Evolutionary conservation across 2,888 invertebrate genomes (phyloP).

Genomic region (Drosophila fungiperda): DNA sequence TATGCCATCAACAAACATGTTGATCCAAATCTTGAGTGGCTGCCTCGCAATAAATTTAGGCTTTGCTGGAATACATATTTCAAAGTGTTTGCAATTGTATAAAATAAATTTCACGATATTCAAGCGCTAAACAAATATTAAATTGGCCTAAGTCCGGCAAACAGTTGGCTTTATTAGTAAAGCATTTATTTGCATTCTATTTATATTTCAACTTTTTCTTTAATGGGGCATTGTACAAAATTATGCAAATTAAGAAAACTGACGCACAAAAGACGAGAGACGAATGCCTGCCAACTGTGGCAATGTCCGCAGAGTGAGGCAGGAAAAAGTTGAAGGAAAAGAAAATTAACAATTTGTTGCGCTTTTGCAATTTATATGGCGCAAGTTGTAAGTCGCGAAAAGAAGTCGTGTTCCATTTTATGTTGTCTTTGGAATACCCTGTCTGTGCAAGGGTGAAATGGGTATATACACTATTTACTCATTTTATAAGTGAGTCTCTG

Average conservation of each 20-base stretch:
- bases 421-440: constrained; percentile 40
- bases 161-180: constrained; percentile 53
- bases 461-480: not conserved
- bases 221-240: constrained; percentile 44
- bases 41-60: not conserved
- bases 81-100: not conserved
- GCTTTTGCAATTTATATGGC: constrained; percentile 72
- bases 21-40: not conserved
- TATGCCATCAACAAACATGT: constrained; percentile 5
- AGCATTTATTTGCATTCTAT: constrained; percentile 53
- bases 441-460: not conserved
- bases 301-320: not conserved
- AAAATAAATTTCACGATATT: not conserved
- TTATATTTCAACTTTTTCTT: constrained; percentile 19
- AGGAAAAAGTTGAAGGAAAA: constrained; percentile 50
- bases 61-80: not conserved
- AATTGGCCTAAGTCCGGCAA: constrained; percentile 16
- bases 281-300: constrained; percentile 13
- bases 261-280: constrained; percentile 21
- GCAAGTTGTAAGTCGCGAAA: constrained; percentile 39
- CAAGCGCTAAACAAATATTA: constrained; percentile 19
- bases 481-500: not conserved
- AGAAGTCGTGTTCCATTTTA: constrained; percentile 45
- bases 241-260: constrained; percentile 69
- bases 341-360: constrained; percentile 81